A percentile compares a stretch with the other conserved stretches of the same genome.
phyloP scores from a whole-genome alignment of 2,113 vertebrate species.

The Tragelaphus scriptus region DNA sequence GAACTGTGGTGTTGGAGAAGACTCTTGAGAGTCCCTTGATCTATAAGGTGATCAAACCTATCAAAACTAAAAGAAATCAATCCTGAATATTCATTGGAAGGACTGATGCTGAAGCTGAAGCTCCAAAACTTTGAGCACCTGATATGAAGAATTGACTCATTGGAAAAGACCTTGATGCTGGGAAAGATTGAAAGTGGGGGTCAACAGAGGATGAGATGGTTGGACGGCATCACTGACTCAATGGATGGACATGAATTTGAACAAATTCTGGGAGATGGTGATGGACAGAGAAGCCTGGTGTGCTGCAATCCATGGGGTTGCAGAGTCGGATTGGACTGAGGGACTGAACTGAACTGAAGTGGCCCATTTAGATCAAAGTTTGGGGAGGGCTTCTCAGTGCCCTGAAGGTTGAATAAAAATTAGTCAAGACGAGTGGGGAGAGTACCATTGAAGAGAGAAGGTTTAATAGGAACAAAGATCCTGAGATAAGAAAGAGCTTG shows the following conservation, averaged over 20 bases:
- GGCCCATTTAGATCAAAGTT: neutral
- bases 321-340: neutral
- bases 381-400: neutral
- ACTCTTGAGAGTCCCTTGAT: neutral
- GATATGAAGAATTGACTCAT: neutral
- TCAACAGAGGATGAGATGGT: neutral
- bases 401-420: neutral
- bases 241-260: neutral
- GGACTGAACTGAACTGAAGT: neutral
- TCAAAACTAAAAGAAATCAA: neutral
- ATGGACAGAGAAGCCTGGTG: neutral
- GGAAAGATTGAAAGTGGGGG: neutral
- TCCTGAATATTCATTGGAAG: neutral
- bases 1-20: neutral
- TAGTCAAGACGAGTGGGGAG: neutral
- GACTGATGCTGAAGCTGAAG: neutral
- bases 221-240: neutral
- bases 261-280: neutral
- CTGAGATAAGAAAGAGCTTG: neutral
- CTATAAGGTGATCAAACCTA: neutral
- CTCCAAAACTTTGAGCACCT: neutral
- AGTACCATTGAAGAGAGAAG: neutral
- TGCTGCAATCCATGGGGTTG: neutral
- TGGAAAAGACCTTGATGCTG: neutral
- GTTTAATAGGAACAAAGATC: neutral